These are phyloP conservation scores for Lagorchestes hirsutus DNA, from an alignment of 2,797 vertebrate genomes.

Conservation along the genomic window DNA sequence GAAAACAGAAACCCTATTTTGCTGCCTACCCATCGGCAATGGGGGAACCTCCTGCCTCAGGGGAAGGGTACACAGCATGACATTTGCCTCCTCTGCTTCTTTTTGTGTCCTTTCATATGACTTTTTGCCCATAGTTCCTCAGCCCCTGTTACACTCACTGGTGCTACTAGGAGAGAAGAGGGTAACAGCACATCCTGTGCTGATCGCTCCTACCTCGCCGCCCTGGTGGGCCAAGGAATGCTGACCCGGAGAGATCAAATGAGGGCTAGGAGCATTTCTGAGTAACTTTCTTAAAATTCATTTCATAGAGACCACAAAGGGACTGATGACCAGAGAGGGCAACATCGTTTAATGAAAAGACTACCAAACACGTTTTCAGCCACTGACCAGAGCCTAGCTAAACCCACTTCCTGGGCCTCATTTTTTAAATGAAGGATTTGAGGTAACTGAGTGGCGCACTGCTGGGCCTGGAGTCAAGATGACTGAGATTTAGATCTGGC, in stretches of 20 bases:
- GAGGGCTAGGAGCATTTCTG: background rate
- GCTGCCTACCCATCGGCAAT: background rate
- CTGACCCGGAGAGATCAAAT: background rate
- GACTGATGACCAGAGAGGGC: background rate
- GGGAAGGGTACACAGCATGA: background rate
- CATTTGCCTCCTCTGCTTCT: accelerated
- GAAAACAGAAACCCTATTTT: background rate
- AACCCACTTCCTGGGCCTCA: background rate
- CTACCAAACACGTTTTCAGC: background rate
- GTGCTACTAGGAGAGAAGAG: background rate
- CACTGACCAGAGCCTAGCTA: background rate
- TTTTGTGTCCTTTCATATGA: background rate
- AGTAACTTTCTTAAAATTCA: background rate
- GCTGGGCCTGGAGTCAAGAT: background rate
- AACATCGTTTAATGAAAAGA: background rate
- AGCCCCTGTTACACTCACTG: background rate
- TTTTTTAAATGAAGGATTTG: background rate
- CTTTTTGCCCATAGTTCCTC: too few relatives aligned
- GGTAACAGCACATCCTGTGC: too few relatives aligned
- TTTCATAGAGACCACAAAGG: background rate
- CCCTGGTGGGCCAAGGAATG: background rate
- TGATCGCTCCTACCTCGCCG: accelerated
- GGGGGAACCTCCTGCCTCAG: background rate
- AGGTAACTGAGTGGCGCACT: background rate
- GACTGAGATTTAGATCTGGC: background rate